Conservation (phyloP, 2,797 vertebrate species). For the Molossus molossus region DNA sequence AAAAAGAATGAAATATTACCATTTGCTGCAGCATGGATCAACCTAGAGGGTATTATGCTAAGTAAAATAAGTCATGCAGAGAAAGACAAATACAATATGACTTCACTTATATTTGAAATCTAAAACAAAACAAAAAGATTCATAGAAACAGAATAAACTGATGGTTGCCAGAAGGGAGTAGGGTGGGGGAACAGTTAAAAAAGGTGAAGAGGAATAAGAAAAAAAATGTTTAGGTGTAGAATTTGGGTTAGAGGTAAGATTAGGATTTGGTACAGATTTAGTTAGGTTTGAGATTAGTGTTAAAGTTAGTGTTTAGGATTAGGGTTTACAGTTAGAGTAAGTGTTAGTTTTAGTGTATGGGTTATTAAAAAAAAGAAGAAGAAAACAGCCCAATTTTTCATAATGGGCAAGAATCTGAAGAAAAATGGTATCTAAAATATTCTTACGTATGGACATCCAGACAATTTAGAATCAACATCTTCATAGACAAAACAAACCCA, state of each 20-base stretch:
- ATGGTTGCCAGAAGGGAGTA: too few species aligned
- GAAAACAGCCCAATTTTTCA: background rate
- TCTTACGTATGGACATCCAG: slow-evolving; percentile 12
- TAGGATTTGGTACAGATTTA: background rate
- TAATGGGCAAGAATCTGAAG: background rate
- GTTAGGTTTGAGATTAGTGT: background rate
- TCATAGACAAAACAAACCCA: slow-evolving; percentile 30
- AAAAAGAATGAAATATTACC: too few species aligned
- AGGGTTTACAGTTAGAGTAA: background rate
- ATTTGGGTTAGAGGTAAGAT: background rate
- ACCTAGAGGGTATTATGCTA: background rate
- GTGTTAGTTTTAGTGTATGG: background rate
- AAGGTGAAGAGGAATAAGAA: background rate
- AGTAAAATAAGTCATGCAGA: background rate
- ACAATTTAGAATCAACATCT: slow-evolving; percentile 19
- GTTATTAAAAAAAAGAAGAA: background rate
- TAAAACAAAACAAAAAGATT: background rate
- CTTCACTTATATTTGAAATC: background rate
- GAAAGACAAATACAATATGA: background rate
- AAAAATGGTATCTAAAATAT: slow-evolving; percentile 46
- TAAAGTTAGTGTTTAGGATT: background rate
- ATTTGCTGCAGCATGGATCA: too few species aligned
- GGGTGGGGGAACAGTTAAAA: background rate
- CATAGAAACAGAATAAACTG: too few species aligned
- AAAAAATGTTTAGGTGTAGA: background rate